Evolutionary conservation across 1,140 invertebrate species (phyloP).

Genomic region (Mycetomoellerius zeteki): DNA sequence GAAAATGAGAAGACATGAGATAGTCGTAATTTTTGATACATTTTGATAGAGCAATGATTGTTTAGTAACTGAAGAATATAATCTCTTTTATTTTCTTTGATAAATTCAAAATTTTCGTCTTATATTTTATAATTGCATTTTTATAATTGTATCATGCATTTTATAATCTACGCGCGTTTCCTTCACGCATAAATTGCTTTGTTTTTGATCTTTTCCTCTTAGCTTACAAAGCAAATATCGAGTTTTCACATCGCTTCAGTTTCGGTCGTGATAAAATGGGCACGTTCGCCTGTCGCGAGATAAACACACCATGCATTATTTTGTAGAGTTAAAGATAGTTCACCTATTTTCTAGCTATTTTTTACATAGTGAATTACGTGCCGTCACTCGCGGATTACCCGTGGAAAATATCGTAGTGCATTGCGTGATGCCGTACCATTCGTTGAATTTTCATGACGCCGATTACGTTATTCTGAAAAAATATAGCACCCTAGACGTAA

Average conservation of each 20-base stretch:
- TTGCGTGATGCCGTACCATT: constrained; percentile 51
- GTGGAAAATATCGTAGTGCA: constrained; percentile 35
- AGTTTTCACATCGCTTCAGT: constrained; percentile 15
- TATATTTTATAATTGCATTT: constrained; percentile 9
- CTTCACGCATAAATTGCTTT: background rate
- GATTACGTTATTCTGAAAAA: constrained; percentile 37
- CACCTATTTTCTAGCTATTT: background rate
- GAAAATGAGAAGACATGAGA: background rate
- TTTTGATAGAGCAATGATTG: background rate
- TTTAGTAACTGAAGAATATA: background rate
- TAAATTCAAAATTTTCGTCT: background rate
- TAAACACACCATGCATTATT: constrained; percentile 40
- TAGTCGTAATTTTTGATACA: background rate
- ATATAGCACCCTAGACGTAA: background rate
- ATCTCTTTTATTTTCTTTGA: constrained; percentile 15
- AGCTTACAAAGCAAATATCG: constrained; percentile 7
- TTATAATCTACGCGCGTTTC: constrained; percentile 24
- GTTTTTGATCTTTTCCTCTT: constrained; percentile 17
- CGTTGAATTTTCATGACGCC: constrained; percentile 21
- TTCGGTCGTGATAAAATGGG: constrained; percentile 32
- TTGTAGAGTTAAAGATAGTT: constrained; percentile 30
- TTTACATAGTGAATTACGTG: constrained; percentile 7
- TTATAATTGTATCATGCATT: constrained; percentile 1
- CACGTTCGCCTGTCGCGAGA: constrained; percentile 33
- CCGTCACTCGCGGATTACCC: background rate